Conservation (phyloP, 1,140 invertebrate genomes). For the Zaprionus kolodkinae region DNA sequence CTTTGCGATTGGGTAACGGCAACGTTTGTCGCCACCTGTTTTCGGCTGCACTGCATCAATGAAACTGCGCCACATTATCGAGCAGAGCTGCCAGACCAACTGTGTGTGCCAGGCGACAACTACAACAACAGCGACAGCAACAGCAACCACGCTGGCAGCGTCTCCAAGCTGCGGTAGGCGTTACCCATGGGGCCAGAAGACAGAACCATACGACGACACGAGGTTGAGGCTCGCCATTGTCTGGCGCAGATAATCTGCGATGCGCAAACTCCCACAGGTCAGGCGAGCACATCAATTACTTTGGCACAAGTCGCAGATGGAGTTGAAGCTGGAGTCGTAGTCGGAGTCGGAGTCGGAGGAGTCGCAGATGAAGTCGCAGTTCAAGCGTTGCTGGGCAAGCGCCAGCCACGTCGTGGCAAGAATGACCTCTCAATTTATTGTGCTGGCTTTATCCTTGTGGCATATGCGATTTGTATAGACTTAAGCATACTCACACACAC, state of each 20-base stretch:
- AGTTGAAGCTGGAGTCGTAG: conserved; percentile 13
- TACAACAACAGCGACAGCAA: conserved; percentile 4
- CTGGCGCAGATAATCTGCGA: conserved; percentile 83
- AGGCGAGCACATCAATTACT: conserved; percentile 83
- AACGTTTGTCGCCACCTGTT: conserved; percentile 42
- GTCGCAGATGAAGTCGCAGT: conserved; percentile 16
- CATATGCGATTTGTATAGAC: conserved; percentile 80
- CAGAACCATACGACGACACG: conserved; percentile 65
- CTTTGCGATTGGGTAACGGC: conserved; percentile 49
- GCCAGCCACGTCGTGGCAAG: conserved; percentile 58
- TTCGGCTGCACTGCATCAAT: conserved; percentile 39
- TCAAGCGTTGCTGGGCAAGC: conserved; percentile 37
- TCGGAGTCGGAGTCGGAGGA: not conserved
- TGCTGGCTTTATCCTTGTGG: conserved; percentile 80
- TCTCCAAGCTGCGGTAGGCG: conserved; percentile 55
- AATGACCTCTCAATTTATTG: conserved; percentile 84
- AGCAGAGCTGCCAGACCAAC: not conserved
- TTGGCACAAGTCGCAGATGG: conserved; percentile 75
- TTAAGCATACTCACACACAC: conserved; percentile 58
- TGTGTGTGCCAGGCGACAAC: not conserved
- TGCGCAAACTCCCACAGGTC: conserved; percentile 84
- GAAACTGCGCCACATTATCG: conserved; percentile 51
- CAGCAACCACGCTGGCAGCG: not conserved
- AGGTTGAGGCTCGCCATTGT: conserved; percentile 74
- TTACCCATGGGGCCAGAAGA: conserved; percentile 50